phyloP scores from a whole-genome alignment of 2,888 invertebrate species.

The Liopterus haemorrhoidalis region DNA sequence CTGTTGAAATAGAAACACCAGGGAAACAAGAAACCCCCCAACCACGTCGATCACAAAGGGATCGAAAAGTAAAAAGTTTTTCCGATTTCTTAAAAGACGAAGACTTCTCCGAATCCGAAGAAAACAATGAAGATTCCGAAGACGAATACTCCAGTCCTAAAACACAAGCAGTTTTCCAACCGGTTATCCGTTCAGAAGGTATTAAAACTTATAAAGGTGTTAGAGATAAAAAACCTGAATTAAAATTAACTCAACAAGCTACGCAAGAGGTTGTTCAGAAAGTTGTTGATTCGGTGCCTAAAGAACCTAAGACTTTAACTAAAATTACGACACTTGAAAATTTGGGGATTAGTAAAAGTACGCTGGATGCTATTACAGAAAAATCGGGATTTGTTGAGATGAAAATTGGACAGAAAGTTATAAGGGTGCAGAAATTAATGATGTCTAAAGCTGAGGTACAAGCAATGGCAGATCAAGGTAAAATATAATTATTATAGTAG shows the following conservation, averaged over 20 bases:
- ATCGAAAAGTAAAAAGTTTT: slow-evolving; percentile 52
- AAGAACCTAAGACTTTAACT: slow-evolving; percentile 12
- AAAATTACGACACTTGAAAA: slow-evolving; percentile 32
- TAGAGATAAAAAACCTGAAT: slow-evolving; percentile 16
- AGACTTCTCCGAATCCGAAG: slow-evolving; percentile 38
- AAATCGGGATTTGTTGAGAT: slow-evolving; percentile 41
- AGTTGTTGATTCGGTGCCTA: slow-evolving; percentile 32
- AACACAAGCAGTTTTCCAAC: slow-evolving; percentile 38
- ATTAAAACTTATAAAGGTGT: slow-evolving; percentile 40
- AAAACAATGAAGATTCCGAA: slow-evolving; percentile 31
- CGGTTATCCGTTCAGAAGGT: slow-evolving; percentile 43
- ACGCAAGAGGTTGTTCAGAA: slow-evolving; percentile 8
- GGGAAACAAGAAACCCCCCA: slow-evolving; percentile 2
- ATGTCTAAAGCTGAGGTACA: slow-evolving; percentile 63
- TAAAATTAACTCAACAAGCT: slow-evolving; percentile 11
- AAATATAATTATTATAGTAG: slow-evolving; percentile 49
- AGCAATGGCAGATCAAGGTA: slow-evolving; percentile 61
- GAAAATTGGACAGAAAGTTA: slow-evolving; percentile 57
- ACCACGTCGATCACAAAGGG: slow-evolving; percentile 49
- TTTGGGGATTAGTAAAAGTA: slow-evolving; percentile 36
- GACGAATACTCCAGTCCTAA: slow-evolving; percentile 25
- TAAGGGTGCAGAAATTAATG: slow-evolving; percentile 60
- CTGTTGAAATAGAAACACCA: slow-evolving; percentile 18
- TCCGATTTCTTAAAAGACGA: slow-evolving; percentile 53
- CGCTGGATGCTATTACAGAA: slow-evolving; percentile 37